A percentile compares a stretch with the other conserved stretches of the same genome.
Evolutionary conservation across 2,797 vertebrate species (phyloP).

Genomic region (Sebastes taczanowskii): DNA sequence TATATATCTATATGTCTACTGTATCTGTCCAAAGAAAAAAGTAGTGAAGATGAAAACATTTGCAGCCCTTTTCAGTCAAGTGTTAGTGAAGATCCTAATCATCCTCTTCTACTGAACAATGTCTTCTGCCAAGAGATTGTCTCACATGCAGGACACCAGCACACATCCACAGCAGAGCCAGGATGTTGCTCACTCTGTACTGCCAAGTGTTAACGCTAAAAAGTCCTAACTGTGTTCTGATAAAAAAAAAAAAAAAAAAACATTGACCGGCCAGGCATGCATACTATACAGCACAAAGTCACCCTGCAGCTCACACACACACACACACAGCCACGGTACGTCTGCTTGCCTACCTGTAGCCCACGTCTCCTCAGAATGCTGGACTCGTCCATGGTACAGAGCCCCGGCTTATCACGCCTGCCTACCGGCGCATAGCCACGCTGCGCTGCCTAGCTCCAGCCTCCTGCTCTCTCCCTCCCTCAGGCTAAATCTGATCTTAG

Average conservation of each 20-base stretch:
- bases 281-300: slow-evolving; percentile 22
- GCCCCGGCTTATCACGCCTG: slow-evolving; percentile 71
- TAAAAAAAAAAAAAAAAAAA: slow-evolving; percentile 7
- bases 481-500: slow-evolving; percentile 89
- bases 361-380: slow-evolving; percentile 93
- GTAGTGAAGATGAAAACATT: neutral
- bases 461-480: slow-evolving; percentile 58
- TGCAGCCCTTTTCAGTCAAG: neutral
- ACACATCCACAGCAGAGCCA: slow-evolving; percentile 10
- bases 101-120: neutral
- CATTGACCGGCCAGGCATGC: neutral
- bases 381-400: slow-evolving; percentile 90
- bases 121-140: slow-evolving; percentile 8
- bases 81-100: neutral
- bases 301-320: neutral
- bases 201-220: slow-evolving; percentile 51
- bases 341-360: slow-evolving; percentile 90
- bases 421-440: slow-evolving; percentile 84
- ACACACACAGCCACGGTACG: neutral
- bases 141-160: slow-evolving; percentile 19
- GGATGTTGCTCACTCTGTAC: slow-evolving; percentile 39
- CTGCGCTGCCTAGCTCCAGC: slow-evolving; percentile 74
- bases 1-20: neutral
- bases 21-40: neutral
- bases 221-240: slow-evolving; percentile 40